Base-by-base conservation (phyloP, 1,140 invertebrate genomes). In the Danaus plexippus region DNA sequence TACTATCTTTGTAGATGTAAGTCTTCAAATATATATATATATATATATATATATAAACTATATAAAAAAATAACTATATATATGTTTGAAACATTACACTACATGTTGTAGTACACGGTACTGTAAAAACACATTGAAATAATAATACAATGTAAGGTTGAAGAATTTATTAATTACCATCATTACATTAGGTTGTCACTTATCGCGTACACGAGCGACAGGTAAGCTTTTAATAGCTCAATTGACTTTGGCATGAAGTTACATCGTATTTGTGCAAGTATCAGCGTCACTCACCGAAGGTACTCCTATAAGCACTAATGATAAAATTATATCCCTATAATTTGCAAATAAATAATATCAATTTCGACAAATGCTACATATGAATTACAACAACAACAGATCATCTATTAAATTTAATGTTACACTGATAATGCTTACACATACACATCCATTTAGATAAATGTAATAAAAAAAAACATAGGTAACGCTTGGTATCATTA, bases 231-330 rank as follows among this genome's bases (percentile, higher is more conserved):
- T 72, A 77, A 81, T 86, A 85, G 80, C 83, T 85, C 81, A 86
- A 86, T 86, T 86, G 83, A 86, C 83, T 86, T 86, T 86, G 83
- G 83, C 81, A 86, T 85, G 73, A 77, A 80, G 63, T 83, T 77
- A 80, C 78, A 80, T 67, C 59, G 66, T 78, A 69, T 79, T 80
- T 85, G 75, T 82, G 77, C 77, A 63, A 63, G 74, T 62, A 61
- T 62, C 64, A 45, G 57, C 57, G 54, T 54, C 59, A 61, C 53
- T 59, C 57, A 61, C 54, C 45, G 57, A 59, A 62, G 11, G 32
- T 52, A 52, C 52, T 45, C 57, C 67, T 74, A 68, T 56, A 71
- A 74, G 65, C 70, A 69, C 67, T 71, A 68, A 71, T 57, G 62
- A 66, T 42, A 51, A 59, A 57, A 71, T 59, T 55, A 63, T 67